phyloP scores from a whole-genome alignment of 2,888 invertebrate genomes.

The Ommatoiulus sabulosus region DNA sequence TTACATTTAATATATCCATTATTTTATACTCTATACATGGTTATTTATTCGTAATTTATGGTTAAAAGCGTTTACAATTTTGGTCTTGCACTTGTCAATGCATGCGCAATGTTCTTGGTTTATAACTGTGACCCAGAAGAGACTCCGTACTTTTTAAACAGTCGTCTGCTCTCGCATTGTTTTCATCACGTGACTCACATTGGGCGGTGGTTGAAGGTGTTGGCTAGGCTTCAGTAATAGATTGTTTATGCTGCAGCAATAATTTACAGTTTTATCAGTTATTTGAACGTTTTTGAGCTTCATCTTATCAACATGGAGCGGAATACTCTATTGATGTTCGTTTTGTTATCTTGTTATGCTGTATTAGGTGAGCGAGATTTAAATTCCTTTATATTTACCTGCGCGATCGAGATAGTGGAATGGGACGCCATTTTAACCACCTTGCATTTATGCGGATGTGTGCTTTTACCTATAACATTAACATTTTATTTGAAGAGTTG shows the following conservation, averaged over 20 bases:
- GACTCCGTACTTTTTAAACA: neutral
- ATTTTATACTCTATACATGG: neutral
- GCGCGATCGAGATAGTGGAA: neutral
- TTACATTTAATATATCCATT: no score
- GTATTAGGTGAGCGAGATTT: constrained; percentile 15
- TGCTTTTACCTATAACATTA: neutral
- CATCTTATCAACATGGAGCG: neutral
- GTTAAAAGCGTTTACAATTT: constrained; percentile 4
- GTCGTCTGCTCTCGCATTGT: neutral
- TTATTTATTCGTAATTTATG: neutral
- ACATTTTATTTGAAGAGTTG: neutral
- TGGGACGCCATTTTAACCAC: constrained; percentile 34
- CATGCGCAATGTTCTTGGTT: neutral
- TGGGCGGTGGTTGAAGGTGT: constrained; percentile 44
- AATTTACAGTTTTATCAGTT: constrained; percentile 10
- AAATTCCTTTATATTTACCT: constrained; percentile 26
- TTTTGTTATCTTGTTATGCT: neutral
- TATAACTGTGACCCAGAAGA: neutral
- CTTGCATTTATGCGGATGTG: neutral
- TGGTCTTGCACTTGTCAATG: neutral
- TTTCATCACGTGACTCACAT: neutral
- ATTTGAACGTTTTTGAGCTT: neutral
- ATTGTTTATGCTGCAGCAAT: neutral
- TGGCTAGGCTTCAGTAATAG: neutral
- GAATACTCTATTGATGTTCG: neutral